Percentiles rank a stretch among this genome's conserved stretches.
phyloP scores from a whole-genome alignment of 1,140 invertebrate genomes.

The Megathymus violae region DNA sequence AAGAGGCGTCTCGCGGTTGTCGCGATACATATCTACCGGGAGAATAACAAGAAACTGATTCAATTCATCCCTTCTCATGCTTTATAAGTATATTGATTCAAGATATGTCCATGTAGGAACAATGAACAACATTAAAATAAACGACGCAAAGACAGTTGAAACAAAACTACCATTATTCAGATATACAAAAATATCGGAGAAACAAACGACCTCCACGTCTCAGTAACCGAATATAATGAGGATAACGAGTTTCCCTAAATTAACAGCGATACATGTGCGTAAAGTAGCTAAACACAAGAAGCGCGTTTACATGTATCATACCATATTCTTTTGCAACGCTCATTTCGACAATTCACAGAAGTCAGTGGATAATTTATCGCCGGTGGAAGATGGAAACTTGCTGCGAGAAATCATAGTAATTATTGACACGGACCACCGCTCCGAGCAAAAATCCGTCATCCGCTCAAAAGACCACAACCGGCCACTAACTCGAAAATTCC shows the following conservation, averaged over 20 bases:
- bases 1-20: constrained; percentile 69
- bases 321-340: constrained; percentile 53
- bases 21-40: constrained; percentile 69
- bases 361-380: constrained; percentile 64
- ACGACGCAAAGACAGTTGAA: background rate
- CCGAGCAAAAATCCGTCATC: constrained; percentile 49
- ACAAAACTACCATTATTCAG: constrained; percentile 1
- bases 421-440: constrained; percentile 75
- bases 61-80: constrained; percentile 58
- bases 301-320: constrained; percentile 39
- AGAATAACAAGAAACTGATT: constrained; percentile 63
- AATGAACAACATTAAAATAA: constrained; percentile 30
- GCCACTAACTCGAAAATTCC: constrained; percentile 76
- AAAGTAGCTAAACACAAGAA: constrained; percentile 58
- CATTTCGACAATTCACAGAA: constrained; percentile 76
- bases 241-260: constrained; percentile 35
- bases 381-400: constrained; percentile 62
- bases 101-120: constrained; percentile 31
- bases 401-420: constrained; percentile 72
- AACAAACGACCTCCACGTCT: constrained; percentile 13
- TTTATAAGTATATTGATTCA: constrained; percentile 39
- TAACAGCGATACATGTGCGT: constrained; percentile 47
- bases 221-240: constrained; percentile 30
- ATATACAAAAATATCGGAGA: constrained; percentile 9
- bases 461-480: constrained; percentile 64